Evolutionary conservation across 1,140 invertebrate species (phyloP).

Genomic region (Tribolium castaneum): DNA sequence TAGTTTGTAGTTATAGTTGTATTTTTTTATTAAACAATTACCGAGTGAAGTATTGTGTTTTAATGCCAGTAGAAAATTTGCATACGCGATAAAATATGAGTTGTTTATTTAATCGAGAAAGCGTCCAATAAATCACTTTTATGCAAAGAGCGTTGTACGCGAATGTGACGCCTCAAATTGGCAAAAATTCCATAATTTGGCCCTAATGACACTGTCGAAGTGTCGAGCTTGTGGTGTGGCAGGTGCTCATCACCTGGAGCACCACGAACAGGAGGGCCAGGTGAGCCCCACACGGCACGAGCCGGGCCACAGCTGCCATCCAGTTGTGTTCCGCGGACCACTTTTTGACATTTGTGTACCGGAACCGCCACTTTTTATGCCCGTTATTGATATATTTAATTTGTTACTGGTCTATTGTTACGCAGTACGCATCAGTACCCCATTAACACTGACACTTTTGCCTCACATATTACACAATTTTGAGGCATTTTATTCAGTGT

Average conservation of each 20-base stretch:
- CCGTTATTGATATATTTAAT: slow-evolving; percentile 29
- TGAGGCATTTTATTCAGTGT: background rate
- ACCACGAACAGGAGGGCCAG: slow-evolving; percentile 50
- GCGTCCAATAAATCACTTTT: no score
- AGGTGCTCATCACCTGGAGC: slow-evolving; percentile 51
- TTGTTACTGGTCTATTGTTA: background rate
- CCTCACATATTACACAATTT: background rate
- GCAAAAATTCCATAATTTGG: no score
- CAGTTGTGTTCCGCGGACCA: slow-evolving; percentile 46
- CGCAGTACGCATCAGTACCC: background rate
- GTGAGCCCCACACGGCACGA: slow-evolving; percentile 49
- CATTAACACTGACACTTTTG: background rate
- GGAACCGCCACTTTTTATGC: slow-evolving; percentile 43
- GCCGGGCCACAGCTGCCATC: slow-evolving; percentile 49
- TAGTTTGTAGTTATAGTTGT: no score
- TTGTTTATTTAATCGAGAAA: no score
- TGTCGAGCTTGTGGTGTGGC: slow-evolving; percentile 37
- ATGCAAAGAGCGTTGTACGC: no score
- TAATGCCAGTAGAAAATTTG: no score
- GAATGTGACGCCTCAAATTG: no score
- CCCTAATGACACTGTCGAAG: background rate
- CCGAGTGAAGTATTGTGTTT: no score
- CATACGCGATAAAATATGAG: no score
- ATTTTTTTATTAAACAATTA: no score
- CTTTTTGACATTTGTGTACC: slow-evolving; percentile 49